These are phyloP conservation scores for Gonioctena quinquepunctata DNA, from an alignment of 1,140 invertebrate species.

Conservation along the genomic window DNA sequence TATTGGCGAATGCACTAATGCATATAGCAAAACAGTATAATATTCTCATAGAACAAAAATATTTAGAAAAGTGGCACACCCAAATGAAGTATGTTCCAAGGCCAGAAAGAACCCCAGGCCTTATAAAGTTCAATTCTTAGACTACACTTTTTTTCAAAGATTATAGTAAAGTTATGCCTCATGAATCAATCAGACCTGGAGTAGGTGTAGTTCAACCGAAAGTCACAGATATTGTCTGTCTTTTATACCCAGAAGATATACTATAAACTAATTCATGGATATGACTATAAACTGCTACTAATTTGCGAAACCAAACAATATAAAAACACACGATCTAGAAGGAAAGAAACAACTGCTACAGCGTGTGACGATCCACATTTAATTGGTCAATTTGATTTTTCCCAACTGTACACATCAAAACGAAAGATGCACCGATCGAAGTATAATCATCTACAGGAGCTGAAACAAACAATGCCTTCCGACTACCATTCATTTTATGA, in stretches of 20 bases:
- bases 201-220: constrained; percentile 15
- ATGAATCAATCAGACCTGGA: constrained; percentile 17
- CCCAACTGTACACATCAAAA: neutral
- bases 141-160: constrained; percentile 20
- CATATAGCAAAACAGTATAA: constrained; percentile 16
- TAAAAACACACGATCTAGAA: neutral
- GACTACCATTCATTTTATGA: constrained; percentile 1
- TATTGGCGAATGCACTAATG: constrained; percentile 25
- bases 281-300: neutral
- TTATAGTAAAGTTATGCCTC: neutral
- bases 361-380: neutral
- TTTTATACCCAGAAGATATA: neutral
- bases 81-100: constrained; percentile 45
- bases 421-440: neutral
- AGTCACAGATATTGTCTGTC: constrained; percentile 2
- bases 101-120: constrained; percentile 34
- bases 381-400: neutral
- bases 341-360: neutral
- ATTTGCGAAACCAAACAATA: neutral
- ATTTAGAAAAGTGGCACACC: constrained; percentile 45
- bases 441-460: neutral
- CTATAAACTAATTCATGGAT: neutral
- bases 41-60: constrained; percentile 31
- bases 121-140: constrained; percentile 27
- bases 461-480: neutral